Percentiles rank a stretch among this genome's conserved stretches.
Conservation (phyloP, 2,888 invertebrate genomes). For the Tetragnatha montana region DNA sequence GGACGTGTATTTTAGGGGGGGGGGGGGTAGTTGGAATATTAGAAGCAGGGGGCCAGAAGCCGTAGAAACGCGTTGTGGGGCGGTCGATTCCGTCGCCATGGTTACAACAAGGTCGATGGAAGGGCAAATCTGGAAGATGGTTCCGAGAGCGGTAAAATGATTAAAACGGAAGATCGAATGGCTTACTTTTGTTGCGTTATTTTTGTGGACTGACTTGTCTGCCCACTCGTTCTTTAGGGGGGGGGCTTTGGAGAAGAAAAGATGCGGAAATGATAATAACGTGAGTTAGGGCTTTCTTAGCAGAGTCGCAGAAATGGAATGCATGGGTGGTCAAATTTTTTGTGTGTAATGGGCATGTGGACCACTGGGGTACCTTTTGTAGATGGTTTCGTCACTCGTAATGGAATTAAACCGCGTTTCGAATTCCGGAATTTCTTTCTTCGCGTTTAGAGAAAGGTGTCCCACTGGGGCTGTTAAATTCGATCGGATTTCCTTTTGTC, state of each 20-base stretch:
- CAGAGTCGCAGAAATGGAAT: not conserved
- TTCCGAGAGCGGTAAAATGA: constrained; percentile 53
- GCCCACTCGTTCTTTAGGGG: not conserved
- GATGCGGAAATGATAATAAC: too few relatives aligned
- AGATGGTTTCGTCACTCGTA: not conserved
- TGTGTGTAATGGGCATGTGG: not conserved
- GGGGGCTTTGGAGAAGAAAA: not conserved
- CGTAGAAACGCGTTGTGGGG: constrained; percentile 30
- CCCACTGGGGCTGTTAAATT: not conserved
- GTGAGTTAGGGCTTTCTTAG: not conserved
- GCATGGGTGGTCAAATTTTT: not conserved
- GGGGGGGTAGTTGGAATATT: constrained; percentile 64
- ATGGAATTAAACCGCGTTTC: not conserved
- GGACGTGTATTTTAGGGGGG: not conserved
- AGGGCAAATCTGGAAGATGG: constrained; percentile 59
- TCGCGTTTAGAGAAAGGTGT: not conserved
- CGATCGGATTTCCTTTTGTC: not conserved
- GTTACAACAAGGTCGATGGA: constrained; percentile 55
- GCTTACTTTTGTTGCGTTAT: constrained; percentile 46
- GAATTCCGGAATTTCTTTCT: not conserved
- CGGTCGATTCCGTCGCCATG: constrained; percentile 63
- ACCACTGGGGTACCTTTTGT: too few relatives aligned
- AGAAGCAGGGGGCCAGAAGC: constrained; percentile 39
- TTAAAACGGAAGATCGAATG: constrained; percentile 50
- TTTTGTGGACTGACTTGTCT: not conserved